Percentiles rank a stretch among this genome's conserved stretches.
phyloP scores from a whole-genome alignment of 2,888 invertebrate species.

The Phalera bucephala region DNA sequence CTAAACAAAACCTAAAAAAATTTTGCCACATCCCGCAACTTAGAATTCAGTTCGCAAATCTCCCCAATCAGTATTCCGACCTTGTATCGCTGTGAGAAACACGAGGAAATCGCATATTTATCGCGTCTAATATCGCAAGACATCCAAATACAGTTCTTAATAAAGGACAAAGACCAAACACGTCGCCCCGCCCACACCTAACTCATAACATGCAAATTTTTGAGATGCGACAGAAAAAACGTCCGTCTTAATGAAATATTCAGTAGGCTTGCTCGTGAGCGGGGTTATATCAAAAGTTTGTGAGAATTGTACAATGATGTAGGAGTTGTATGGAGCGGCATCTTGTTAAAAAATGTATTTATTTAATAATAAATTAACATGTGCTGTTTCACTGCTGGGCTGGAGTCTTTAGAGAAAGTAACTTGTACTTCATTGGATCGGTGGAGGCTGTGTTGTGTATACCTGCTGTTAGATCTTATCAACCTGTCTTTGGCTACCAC shows the following conservation, averaged over 20 bases:
- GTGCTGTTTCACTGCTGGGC: too few species aligned
- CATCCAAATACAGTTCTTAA: conserved; percentile 2
- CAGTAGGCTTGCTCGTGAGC: conserved; percentile 51
- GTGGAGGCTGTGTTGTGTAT: too few species aligned
- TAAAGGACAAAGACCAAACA: conserved; percentile 9
- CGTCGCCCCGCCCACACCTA: conserved; percentile 30
- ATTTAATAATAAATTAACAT: too few species aligned
- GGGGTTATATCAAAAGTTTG: conserved; percentile 63
- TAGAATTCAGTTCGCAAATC: conserved; percentile 6
- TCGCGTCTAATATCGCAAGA: conserved; percentile 6
- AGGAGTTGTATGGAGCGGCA: conserved; percentile 8
- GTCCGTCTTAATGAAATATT: conserved; percentile 73
- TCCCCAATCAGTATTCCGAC: conserved; percentile 10
- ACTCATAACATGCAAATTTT: conserved; percentile 77
- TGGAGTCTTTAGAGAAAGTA: too few species aligned
- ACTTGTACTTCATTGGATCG: too few species aligned
- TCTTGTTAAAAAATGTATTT: too few species aligned
- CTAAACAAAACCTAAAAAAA: background rate
- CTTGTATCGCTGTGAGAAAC: conserved; percentile 8
- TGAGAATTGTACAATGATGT: conserved; percentile 28
- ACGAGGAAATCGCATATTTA: conserved; percentile 12
- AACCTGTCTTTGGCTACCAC: too few species aligned
- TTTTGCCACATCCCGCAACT: conserved; percentile 1
- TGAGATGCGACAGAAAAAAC: conserved; percentile 59
- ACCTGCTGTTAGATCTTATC: too few species aligned